These are phyloP conservation scores for Lamellibrachia satsuma DNA, from an alignment of 2,888 invertebrate genomes.

Conservation along the genomic window DNA sequence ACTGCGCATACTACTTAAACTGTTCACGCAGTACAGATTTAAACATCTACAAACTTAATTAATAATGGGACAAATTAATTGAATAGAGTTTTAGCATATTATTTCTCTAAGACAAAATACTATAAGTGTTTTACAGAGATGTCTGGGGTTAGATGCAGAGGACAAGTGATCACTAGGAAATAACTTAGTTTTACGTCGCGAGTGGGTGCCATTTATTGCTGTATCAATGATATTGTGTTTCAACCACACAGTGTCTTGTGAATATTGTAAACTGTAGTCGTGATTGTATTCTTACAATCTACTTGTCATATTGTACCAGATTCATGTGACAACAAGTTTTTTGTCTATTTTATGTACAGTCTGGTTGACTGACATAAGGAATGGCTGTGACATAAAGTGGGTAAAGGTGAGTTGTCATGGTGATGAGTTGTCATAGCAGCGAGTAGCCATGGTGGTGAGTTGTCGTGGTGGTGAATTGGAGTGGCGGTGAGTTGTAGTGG, in stretches of 20 bases:
- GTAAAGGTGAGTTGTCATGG: background rate
- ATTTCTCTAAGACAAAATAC: no score
- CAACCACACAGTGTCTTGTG: background rate
- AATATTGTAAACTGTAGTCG: background rate
- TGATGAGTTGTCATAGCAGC: background rate
- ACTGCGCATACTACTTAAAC: no score
- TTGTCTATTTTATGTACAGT: background rate
- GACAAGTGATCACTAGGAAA: background rate
- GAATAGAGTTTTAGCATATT: no score
- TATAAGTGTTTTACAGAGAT: background rate
- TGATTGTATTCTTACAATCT: background rate
- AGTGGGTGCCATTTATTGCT: background rate
- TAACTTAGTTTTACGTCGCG: background rate
- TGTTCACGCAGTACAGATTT: no score
- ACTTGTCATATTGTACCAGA: background rate
- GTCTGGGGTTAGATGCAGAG: background rate
- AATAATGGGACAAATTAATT: no score
- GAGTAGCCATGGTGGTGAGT: background rate
- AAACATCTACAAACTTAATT: no score
- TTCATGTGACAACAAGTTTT: background rate
- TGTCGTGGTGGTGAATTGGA: background rate
- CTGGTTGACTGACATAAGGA: background rate
- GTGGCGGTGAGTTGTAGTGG: background rate
- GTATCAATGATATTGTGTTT: background rate
- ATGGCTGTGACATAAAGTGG: background rate